Evolutionary conservation across 2,888 invertebrate genomes (phyloP), one percentile per base, ranked within the genome.

Genomic region (Morpho deidamia): DNA sequence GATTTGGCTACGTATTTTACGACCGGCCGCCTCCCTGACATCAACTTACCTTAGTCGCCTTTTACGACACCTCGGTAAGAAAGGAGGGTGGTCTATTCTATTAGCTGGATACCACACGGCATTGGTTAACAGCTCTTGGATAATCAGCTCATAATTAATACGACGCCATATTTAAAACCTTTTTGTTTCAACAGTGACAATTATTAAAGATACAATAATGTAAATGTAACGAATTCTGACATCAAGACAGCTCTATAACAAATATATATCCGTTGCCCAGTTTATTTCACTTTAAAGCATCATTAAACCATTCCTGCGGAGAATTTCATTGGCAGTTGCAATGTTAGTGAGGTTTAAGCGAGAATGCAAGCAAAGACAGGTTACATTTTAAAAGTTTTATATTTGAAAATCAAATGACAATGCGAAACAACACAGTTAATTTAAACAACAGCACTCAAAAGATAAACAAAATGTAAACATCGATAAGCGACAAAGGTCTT

Each of bases 321-420:
- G n/a, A 37, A 8, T 10, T 4, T 1, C 37, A n/a, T 37, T 37
- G 7, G 9, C 37, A n/a, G 8, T 10, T n/a, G n/a, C 37, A 37
- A 8, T 62, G 70, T 69, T 65, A 67, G 69, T 68, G 55, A 68
- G 70, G 66, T 23, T 45, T 10, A 74, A 76, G 78, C 76, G 64
- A 58, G 68, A 71, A 64, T 70, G 64, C 73, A 86, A 78, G 81
- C 78, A 84, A 83, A 85, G 68, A 76, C 81, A 63, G 52, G 35
- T 63, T 69, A 59, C 68, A 41, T 58, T 81, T 81, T 78, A 63
- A 61, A 71, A 64, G 54, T 69, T 74, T 81, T 81, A 78, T 83
- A 78, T 81, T 81, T 70, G 76, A 76, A 74, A 82, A 75, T 71
- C 73, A 78, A 76, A 76, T 78, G 75, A 83, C 81, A 83, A 78